These are phyloP conservation scores for Axea sp. DNA, from an alignment of 2,888 invertebrate genomes.

Conservation along the genomic window DNA sequence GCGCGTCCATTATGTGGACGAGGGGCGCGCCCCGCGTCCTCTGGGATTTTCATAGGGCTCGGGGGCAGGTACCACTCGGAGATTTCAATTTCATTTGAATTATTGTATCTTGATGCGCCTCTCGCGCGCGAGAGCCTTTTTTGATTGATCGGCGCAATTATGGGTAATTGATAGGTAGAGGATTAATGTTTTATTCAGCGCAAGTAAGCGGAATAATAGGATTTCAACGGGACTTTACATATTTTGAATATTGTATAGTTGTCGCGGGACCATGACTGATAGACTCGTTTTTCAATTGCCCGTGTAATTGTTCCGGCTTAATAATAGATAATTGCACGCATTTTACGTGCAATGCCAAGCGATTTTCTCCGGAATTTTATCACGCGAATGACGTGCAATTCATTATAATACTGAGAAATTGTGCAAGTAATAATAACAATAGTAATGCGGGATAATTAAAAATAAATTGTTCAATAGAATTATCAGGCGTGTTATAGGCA, in stretches of 20 bases:
- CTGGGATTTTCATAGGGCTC: slow-evolving; percentile 17
- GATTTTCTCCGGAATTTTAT: too few species aligned
- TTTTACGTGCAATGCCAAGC: neutral
- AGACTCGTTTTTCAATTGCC: neutral
- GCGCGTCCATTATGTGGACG: neutral
- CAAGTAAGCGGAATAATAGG: slow-evolving; percentile 9
- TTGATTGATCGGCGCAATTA: slow-evolving; percentile 13
- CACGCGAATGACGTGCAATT: too few species aligned
- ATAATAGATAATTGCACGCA: neutral
- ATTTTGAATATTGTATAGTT: slow-evolving; percentile 8
- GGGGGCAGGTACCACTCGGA: too few species aligned
- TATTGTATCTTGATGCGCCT: slow-evolving; percentile 7
- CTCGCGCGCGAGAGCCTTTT: slow-evolving; percentile 1
- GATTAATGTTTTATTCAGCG: slow-evolving; percentile 23
- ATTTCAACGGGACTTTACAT: slow-evolving; percentile 13
- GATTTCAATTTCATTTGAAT: slow-evolving; percentile 27
- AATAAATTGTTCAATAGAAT: too few species aligned
- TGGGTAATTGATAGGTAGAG: slow-evolving; percentile 3
- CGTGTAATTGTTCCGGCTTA: neutral
- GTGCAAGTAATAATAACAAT: too few species aligned
- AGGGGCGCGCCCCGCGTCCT: neutral
- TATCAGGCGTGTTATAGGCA: too few species aligned
- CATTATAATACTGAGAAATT: too few species aligned
- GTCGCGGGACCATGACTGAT: neutral
- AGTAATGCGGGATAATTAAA: too few species aligned